phyloP scores from a whole-genome alignment of 2,888 invertebrate genomes.

The Cosmia trapezina region DNA sequence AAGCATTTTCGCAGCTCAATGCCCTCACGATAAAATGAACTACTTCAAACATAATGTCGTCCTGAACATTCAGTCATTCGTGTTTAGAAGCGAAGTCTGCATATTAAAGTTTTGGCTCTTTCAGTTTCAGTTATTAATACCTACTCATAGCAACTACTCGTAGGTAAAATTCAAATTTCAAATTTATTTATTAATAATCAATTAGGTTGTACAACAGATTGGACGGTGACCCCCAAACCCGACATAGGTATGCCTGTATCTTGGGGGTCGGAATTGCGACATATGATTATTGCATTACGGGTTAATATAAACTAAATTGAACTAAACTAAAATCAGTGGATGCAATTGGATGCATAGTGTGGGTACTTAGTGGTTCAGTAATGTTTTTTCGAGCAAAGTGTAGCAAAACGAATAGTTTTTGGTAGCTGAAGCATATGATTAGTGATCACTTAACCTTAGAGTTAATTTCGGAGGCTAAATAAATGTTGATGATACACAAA shows the following conservation, averaged over 20 bases:
- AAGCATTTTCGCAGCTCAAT: constrained; percentile 32
- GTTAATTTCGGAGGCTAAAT: neutral
- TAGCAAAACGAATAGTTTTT: neutral
- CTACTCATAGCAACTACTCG: neutral
- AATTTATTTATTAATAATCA: too few relatives aligned
- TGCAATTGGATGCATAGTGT: neutral
- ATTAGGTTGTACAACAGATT: too few relatives aligned
- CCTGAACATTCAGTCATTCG: neutral
- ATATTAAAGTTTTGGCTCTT: neutral
- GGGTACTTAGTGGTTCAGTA: too few relatives aligned
- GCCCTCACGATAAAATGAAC: neutral
- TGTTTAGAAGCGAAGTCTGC: neutral
- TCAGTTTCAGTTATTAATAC: neutral
- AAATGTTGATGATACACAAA: neutral
- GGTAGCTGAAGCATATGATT: neutral
- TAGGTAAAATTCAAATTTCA: too few relatives aligned
- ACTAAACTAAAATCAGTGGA: too few relatives aligned
- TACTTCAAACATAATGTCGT: neutral
- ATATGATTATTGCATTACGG: too few relatives aligned
- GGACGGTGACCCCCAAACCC: too few relatives aligned
- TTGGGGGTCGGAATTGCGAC: too few relatives aligned
- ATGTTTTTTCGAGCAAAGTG: neutral
- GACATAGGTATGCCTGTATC: too few relatives aligned
- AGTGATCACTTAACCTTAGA: neutral
- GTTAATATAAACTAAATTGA: too few relatives aligned